phyloP scores from a whole-genome alignment of 2,113 vertebrate genomes.

The Jacana jacana region DNA sequence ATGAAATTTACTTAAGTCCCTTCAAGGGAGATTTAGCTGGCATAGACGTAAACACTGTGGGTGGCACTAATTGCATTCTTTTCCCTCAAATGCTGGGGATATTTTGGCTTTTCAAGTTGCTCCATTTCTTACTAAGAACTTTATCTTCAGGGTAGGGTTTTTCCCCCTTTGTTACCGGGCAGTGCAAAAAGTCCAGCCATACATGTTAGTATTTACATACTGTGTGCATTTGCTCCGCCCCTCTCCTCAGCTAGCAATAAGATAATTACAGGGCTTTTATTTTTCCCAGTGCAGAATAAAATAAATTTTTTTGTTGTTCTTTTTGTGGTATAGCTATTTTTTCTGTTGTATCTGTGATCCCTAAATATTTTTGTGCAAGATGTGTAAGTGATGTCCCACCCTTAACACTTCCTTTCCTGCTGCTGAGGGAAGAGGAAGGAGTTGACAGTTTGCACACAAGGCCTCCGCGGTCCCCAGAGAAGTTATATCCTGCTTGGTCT shows the following conservation, averaged over 20 bases:
- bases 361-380: not conserved
- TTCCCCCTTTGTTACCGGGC: not conserved
- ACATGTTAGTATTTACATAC: not conserved
- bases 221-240: not conserved
- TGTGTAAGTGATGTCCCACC: conserved; percentile 19
- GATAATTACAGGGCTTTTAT: not conserved
- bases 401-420: conserved; percentile 30
- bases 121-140: not conserved
- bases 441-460: conserved; percentile 53
- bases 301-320: not conserved
- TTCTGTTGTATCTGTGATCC: not conserved
- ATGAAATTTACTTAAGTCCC: not conserved
- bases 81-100: not conserved
- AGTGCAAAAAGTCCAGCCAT: not conserved
- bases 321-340: not conserved
- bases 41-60: not conserved
- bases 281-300: not conserved
- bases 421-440: conserved; percentile 50
- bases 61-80: not conserved
- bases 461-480: conserved; percentile 17
- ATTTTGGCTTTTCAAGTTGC: not conserved
- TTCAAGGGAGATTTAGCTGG: not conserved
- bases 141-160: not conserved
- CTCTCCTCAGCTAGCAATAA: not conserved
- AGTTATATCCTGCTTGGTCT: conserved; percentile 51